These are phyloP conservation scores for Pithys albifrons DNA, from an alignment of 2,113 vertebrate species.

Conservation along the genomic window DNA sequence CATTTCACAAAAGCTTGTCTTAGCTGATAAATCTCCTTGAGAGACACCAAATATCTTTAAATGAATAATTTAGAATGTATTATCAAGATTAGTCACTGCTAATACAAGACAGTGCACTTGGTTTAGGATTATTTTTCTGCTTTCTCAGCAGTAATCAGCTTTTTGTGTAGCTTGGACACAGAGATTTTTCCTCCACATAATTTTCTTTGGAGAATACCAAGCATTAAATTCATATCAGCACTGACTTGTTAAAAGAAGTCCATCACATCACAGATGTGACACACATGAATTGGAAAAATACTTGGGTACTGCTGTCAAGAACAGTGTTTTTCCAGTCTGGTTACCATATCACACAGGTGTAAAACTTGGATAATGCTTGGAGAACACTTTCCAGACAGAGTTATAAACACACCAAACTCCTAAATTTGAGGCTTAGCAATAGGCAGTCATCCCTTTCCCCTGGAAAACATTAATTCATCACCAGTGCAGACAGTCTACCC, in stretches of 20 bases:
- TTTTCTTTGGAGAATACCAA: not conserved
- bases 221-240: not conserved
- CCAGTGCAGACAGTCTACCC: not conserved
- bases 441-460: not conserved
- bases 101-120: not conserved
- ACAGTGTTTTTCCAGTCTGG: not conserved
- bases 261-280: not conserved
- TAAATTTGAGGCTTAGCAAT: not conserved
- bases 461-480: not conserved
- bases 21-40: constrained; percentile 43
- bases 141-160: not conserved
- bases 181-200: not conserved
- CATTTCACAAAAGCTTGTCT: constrained; percentile 2
- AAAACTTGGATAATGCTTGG: not conserved
- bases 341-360: not conserved
- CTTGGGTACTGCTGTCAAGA: not conserved
- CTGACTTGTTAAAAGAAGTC: not conserved
- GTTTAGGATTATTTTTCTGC: not conserved
- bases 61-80: not conserved
- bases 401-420: not conserved
- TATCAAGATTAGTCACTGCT: not conserved
- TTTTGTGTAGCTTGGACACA: not conserved
- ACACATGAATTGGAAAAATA: not conserved
- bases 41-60: constrained; percentile 35
- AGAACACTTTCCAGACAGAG: not conserved